Evolutionary conservation across 2,113 vertebrate species (phyloP), one percentile per base, ranked within the genome.

Genomic region (Leucopternis melanops): DNA sequence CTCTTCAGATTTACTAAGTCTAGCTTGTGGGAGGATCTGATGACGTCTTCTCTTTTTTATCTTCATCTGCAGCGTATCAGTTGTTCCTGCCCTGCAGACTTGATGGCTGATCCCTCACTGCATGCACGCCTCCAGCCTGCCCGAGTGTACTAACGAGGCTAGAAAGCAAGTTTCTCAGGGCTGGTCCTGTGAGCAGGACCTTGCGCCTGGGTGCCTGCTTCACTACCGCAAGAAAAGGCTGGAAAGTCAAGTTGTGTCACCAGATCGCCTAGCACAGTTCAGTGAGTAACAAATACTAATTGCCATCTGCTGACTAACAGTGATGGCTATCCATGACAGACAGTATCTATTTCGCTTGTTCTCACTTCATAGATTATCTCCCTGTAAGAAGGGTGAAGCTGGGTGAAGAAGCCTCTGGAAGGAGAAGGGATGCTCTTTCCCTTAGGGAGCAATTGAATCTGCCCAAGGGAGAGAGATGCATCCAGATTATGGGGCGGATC

Each of bases 1-100:
- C 72, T 79, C 65, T 94, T 94, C 54, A 82, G 63, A 77, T 69
- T 65, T 31, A 81, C 49, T 6, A 36, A 92, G 73, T 92, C 90
- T 96, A 88, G 75, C 69, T 94, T 75, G 86, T 92, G 91, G 94
- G 86, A 89, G 86, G 88, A 94, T 88, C 77, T 89, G 84, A 52
- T 94, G 59, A 81, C 5, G 13, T 75, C 57, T 63, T 90, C 55
- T 75, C 66, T 65, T 79, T 40, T 91, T 90, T 83, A 31, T 59
- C 72, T 79, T 81, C 40, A 55, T 74, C 63, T 93, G 55, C 61
- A 69, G 34, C 21, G 2, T 16, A 61, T 65, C 38, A 18, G 1
- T 31, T 78, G 20, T 50, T 92, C 34, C 55, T 65, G 44, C 44
- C n/a, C 52, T 81, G 47, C 32, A 55, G 47, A n/a, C 10, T 4